phyloP scores from a whole-genome alignment of 2,797 vertebrate genomes.

The Lates japonicus region DNA sequence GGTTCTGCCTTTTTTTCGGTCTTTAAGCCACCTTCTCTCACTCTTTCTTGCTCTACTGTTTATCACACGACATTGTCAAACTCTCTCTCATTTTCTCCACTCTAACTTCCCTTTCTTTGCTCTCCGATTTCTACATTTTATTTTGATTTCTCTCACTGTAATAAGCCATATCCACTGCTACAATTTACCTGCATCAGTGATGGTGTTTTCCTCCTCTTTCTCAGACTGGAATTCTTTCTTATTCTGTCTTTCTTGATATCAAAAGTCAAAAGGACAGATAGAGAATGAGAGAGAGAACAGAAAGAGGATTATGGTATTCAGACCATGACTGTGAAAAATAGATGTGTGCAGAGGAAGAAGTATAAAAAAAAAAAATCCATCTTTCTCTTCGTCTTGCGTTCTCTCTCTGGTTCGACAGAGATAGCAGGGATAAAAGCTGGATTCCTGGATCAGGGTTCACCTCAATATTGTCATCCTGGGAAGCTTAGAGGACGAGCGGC shows the following conservation, averaged over 20 bases:
- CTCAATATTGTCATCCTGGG: conserved; percentile 62
- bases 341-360: conserved; percentile 57
- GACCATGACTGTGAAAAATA: conserved; percentile 74
- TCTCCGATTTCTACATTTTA: conserved; percentile 19
- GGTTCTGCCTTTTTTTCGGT: background rate
- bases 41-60: conserved; percentile 12
- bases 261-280: conserved; percentile 57
- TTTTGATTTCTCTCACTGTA: conserved; percentile 18
- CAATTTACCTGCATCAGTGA: conserved; percentile 40
- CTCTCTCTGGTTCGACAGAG: conserved; percentile 64
- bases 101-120: background rate
- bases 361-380: conserved; percentile 54
- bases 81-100: background rate
- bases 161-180: conserved; percentile 30
- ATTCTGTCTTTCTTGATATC: conserved; percentile 44
- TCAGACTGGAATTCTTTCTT: conserved; percentile 15
- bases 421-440: conserved; percentile 69
- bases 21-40: background rate
- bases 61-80: conserved; percentile 4
- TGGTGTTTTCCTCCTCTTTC: conserved; percentile 3
- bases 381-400: conserved; percentile 49
- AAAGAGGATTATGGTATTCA: conserved; percentile 66
- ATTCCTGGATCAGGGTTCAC: conserved; percentile 70
- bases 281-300: conserved; percentile 43
- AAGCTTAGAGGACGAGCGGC: conserved; percentile 63